Percentiles rank a stretch among this genome's conserved stretches.
phyloP scores from a whole-genome alignment of 2,797 vertebrate genomes.

The Chiroxiphia lanceolata region DNA sequence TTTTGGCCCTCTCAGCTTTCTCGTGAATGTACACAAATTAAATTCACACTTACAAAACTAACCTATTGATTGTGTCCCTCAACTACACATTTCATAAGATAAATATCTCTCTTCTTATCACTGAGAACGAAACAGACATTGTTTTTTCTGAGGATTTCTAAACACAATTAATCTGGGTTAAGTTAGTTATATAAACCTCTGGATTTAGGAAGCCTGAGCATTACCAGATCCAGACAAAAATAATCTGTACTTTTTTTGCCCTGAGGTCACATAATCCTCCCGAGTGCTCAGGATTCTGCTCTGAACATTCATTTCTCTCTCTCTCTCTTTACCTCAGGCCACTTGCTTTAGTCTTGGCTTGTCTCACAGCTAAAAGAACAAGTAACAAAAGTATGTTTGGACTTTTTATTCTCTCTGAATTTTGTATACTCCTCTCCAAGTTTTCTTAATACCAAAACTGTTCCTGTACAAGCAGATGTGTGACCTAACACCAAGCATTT shows the following conservation, averaged over 20 bases:
- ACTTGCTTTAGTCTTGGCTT: background rate
- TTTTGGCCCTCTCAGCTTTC: background rate
- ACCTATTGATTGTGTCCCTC: background rate
- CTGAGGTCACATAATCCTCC: background rate
- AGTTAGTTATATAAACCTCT: constrained; percentile 29
- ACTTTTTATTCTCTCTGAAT: background rate
- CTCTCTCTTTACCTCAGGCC: background rate
- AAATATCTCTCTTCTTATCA: background rate
- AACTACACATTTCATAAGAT: background rate
- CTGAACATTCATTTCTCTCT: background rate
- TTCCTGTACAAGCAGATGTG: background rate
- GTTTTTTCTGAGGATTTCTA: background rate
- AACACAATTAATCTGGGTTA: constrained; percentile 35
- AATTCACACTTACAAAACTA: background rate
- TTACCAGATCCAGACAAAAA: constrained; percentile 36
- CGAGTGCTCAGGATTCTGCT: background rate
- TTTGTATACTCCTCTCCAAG: background rate
- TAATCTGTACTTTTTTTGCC: background rate
- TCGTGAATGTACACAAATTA: background rate
- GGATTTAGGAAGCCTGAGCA: background rate
- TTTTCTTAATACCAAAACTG: background rate
- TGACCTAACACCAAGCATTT: background rate
- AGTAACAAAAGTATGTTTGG: background rate
- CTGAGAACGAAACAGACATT: background rate
- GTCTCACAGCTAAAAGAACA: background rate